phyloP scores from a whole-genome alignment of 2,888 invertebrate species.

The Philopedon plagiatum region DNA sequence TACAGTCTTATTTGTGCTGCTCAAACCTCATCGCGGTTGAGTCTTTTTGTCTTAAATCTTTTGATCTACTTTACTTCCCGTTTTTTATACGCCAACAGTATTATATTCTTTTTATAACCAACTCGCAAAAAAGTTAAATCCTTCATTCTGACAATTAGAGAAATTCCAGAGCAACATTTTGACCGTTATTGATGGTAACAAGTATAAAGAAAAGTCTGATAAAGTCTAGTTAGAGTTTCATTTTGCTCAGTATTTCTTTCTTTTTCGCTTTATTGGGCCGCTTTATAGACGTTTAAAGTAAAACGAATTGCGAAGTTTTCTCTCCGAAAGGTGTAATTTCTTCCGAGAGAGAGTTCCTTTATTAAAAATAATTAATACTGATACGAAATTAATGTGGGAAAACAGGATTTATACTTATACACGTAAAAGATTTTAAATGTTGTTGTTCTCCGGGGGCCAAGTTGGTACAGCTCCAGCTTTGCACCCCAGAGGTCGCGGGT shows the following conservation, averaged over 20 bases:
- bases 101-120: background rate
- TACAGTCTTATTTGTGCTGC: background rate
- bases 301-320: constrained; percentile 11
- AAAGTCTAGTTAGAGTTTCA: constrained; percentile 20
- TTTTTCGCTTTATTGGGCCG: constrained; percentile 4
- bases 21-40: too few species aligned
- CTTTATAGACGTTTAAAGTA: constrained; percentile 18
- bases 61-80: background rate
- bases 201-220: constrained; percentile 18
- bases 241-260: background rate
- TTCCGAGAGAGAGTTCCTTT: background rate
- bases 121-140: constrained; percentile 13
- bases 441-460: too few species aligned
- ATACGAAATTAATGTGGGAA: background rate
- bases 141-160: constrained; percentile 19
- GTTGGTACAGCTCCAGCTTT: too few species aligned
- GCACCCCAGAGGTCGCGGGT: too few species aligned
- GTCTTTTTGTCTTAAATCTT: background rate
- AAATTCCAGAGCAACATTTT: constrained; percentile 10
- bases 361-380: background rate
- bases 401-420: background rate
- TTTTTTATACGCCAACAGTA: background rate
- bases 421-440: background rate
- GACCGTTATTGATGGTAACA: constrained; percentile 15
- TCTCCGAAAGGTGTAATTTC: background rate